Conservation (phyloP, 2,888 invertebrate species). For the Schizotus pectinicornis region DNA sequence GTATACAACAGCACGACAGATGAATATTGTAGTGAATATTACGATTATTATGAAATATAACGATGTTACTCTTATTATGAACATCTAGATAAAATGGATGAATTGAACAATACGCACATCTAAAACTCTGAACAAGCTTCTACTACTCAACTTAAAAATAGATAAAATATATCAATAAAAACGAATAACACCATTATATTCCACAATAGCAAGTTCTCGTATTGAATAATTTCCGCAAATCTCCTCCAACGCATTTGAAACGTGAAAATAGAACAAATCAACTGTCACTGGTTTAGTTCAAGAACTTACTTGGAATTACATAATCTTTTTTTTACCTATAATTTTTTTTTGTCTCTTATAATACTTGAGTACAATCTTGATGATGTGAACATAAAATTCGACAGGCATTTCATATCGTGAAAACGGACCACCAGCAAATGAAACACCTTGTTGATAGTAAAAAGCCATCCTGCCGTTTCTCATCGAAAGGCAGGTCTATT, state of each 20-base stretch:
- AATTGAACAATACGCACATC: slow-evolving; percentile 1
- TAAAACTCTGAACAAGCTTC: slow-evolving; percentile 15
- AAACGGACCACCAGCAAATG: slow-evolving; percentile 25
- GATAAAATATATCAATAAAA: slow-evolving; percentile 13
- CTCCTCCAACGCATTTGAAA: too few relatives aligned
- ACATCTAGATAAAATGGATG: slow-evolving; percentile 8
- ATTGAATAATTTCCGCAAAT: background rate
- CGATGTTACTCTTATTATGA: slow-evolving; percentile 15
- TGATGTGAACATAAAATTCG: slow-evolving; percentile 20
- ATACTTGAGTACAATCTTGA: slow-evolving; percentile 18
- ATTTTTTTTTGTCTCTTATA: slow-evolving; percentile 14
- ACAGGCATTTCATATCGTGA: slow-evolving; percentile 25
- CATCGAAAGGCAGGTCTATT: slow-evolving; percentile 41
- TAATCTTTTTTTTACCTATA: slow-evolving; percentile 6
- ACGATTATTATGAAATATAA: slow-evolving; percentile 21
- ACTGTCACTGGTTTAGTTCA: too few relatives aligned
- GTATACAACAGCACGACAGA: slow-evolving; percentile 25
- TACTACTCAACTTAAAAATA: slow-evolving; percentile 13
- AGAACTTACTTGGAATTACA: background rate
- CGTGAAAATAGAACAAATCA: too few relatives aligned
- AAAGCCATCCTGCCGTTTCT: slow-evolving; percentile 25
- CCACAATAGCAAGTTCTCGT: slow-evolving; percentile 13
- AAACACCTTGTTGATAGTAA: slow-evolving; percentile 26
- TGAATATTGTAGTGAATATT: slow-evolving; percentile 11
- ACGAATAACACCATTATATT: slow-evolving; percentile 25